Evolutionary conservation across 1,140 invertebrate species (phyloP).

Genomic region (Plectus sambesii): DNA sequence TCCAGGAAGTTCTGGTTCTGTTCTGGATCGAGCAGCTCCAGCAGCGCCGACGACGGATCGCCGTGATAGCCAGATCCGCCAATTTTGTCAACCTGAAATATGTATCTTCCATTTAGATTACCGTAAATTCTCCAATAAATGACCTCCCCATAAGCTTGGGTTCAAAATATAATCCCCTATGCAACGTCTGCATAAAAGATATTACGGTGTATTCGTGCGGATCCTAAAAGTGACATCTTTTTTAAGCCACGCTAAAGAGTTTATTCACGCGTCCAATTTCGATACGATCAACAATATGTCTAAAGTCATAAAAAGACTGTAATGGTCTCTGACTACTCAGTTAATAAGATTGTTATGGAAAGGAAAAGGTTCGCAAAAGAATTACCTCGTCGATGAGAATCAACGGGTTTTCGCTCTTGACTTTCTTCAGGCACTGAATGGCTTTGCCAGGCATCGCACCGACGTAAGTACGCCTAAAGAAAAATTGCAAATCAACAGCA

Average conservation of each 20-base stretch:
- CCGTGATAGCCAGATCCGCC: slow-evolving; percentile 70
- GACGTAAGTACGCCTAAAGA: slow-evolving; percentile 70
- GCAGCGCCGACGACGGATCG: slow-evolving; percentile 85
- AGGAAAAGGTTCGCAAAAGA: slow-evolving; percentile 5
- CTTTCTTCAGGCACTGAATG: slow-evolving; percentile 97
- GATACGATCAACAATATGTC: not conserved
- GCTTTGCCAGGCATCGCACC: slow-evolving; percentile 99
- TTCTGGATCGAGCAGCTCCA: slow-evolving; percentile 93
- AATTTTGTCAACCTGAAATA: slow-evolving; percentile 52
- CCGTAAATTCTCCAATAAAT: too few relatives aligned
- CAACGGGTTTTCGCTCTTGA: slow-evolving; percentile 92
- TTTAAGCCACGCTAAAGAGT: too few relatives aligned
- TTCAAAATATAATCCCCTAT: too few relatives aligned
- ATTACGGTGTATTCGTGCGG: slow-evolving; percentile 4
- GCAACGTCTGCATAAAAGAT: too few relatives aligned
- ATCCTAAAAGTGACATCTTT: not conserved
- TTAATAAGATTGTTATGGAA: slow-evolving; percentile 3
- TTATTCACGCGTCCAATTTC: too few relatives aligned
- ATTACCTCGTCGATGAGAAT: slow-evolving; percentile 90
- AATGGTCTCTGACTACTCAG: too few relatives aligned
- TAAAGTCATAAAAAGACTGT: not conserved
- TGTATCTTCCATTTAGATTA: slow-evolving; percentile 3
- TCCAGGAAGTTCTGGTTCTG: slow-evolving; percentile 96
- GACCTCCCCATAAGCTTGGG: too few relatives aligned
- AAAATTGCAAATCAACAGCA: slow-evolving; percentile 3